A percentile compares a stretch with the other conserved stretches of the same genome.
Conservation (phyloP, 2,113 vertebrate genomes). For the Probosciger aterrimus region DNA sequence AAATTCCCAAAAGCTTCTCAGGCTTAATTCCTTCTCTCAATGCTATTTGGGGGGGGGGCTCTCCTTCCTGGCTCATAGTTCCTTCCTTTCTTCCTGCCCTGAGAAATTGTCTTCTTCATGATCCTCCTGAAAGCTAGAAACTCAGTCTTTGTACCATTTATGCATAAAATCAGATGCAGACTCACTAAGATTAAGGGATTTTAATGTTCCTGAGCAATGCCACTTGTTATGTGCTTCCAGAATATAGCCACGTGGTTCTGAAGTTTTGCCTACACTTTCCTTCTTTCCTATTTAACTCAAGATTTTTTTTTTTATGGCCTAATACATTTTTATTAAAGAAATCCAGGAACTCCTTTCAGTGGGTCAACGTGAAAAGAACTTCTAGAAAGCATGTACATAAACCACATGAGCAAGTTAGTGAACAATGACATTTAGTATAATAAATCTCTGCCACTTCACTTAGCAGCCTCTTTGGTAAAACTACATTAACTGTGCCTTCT, state of each 20-base stretch:
- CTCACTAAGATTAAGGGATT: not conserved
- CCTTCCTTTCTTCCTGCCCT: not conserved
- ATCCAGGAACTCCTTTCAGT: not conserved
- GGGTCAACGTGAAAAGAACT: not conserved
- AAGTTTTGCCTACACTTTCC: not conserved
- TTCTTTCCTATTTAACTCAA: not conserved
- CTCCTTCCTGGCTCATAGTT: not conserved
- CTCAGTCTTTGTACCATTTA: not conserved
- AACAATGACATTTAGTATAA: not conserved
- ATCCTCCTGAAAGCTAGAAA: not conserved
- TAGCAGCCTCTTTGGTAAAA: not conserved
- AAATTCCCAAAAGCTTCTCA: slow-evolving; percentile 19
- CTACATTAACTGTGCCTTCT: not conserved
- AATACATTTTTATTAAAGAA: not conserved
- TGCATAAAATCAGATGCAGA: not conserved
- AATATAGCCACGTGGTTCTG: not conserved
- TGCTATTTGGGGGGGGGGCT: not conserved
- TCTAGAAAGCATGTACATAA: not conserved
- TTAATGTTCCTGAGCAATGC: not conserved
- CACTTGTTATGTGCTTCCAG: not conserved
- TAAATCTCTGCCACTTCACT: not conserved
- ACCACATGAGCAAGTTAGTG: not conserved
- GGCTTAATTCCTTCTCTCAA: not conserved
- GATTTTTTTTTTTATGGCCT: not conserved
- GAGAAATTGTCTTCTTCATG: not conserved